A percentile compares a stretch with the other conserved stretches of the same genome.
These are phyloP conservation scores for Araneus ventricosus DNA, from an alignment of 1,140 invertebrate species.

Conservation along the genomic window DNA sequence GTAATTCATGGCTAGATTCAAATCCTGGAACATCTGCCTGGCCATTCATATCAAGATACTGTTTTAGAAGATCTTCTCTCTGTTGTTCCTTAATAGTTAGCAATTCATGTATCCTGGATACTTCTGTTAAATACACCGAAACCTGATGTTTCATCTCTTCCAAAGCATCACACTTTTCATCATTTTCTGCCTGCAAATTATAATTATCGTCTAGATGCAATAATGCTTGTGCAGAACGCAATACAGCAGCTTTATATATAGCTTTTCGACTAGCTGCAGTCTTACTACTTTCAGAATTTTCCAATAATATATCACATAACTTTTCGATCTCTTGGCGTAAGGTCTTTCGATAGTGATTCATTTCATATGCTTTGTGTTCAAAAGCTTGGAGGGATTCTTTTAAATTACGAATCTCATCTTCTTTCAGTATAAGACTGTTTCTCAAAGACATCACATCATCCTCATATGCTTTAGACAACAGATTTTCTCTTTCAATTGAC, in stretches of 20 bases:
- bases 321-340: conserved; percentile 59
- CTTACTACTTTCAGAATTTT: neutral
- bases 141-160: conserved; percentile 62
- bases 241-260: conserved; percentile 62
- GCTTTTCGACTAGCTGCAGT: conserved; percentile 40
- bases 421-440: conserved; percentile 24
- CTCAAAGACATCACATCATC: conserved; percentile 35
- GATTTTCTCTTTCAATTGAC: neutral
- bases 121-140: conserved; percentile 57
- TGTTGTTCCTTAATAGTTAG: conserved; percentile 59
- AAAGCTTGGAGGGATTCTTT: conserved; percentile 54
- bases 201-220: conserved; percentile 48
- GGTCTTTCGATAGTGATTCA: conserved; percentile 53
- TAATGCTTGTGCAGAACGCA: conserved; percentile 48
- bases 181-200: neutral
- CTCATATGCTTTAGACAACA: conserved; percentile 36
- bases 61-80: conserved; percentile 42
- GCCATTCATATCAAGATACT: conserved; percentile 28
- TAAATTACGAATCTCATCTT: conserved; percentile 45
- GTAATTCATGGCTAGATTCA: neutral
- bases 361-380: conserved; percentile 54
- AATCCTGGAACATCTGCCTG: neutral
- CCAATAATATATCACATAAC: conserved; percentile 44
- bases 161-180: conserved; percentile 3
- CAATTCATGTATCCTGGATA: conserved; percentile 59